Evolutionary conservation across 2,113 vertebrate species (phyloP), one percentile per base, ranked within the genome.

Genomic region (Tetraodon nigroviridis): DNA sequence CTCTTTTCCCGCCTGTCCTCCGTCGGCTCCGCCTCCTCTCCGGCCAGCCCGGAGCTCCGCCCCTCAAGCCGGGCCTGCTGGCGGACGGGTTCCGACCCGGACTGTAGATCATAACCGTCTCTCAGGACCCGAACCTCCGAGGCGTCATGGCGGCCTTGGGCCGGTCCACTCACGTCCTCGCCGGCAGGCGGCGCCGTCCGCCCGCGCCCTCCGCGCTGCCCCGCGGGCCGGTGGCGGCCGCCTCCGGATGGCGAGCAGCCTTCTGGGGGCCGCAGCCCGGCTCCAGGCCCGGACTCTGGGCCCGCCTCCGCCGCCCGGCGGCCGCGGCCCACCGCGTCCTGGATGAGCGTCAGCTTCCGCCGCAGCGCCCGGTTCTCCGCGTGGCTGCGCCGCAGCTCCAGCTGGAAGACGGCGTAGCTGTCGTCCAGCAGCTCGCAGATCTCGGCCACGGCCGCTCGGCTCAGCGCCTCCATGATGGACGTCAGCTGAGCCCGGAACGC

Each of bases 401-500:
- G 52, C 62, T 67, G 81, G 52, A 88, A 12, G 22, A 51, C 81
- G 20, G 81, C 73, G 65, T 73, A 82, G 49, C 81, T 64, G 16
- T 73, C 82, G 0, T 84, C 84, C 76, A 89, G 66, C 78, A 89
- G 78, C 78, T 52, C 81, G 70, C 84, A 81, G 67, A 89, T 80
- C 79, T 89, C 86, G 46, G 81, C 40, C 78, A 84, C 83, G 2
- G 85, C 88, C 15, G 86, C 86, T 3, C 47, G 50, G 29, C 79
- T 54, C 76, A 89, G 70, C 4, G 81, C 69, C 76, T 89, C 87
- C 88, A 89, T 86, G 69, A 89, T 82, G 81, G 80, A 80, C 49
- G 71, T 24, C 61, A 89, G 46, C 64, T 87, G 86, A 0, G 73
- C 46, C 2, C 75, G 88, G 21, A 89, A 80, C 53, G 68, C 69